A percentile compares a stretch with the other conserved stretches of the same genome.
phyloP scores from a whole-genome alignment of 64 coral and sea anemone genomes.

The Montipora cactus region DNA sequence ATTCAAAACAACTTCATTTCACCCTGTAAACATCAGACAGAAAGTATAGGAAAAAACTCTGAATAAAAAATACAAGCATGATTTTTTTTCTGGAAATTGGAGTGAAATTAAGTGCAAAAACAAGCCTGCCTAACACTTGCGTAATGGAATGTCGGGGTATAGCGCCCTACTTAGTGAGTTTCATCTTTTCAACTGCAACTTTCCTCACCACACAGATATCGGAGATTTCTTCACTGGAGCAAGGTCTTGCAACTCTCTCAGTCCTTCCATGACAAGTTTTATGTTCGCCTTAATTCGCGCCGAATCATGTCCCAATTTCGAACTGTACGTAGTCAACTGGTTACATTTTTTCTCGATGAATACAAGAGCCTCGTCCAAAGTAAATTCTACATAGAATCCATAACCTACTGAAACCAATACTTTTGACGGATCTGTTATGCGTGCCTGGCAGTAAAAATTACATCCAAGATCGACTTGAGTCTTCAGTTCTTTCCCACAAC shows the following conservation, averaged over 20 bases:
- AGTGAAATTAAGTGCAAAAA: too few species aligned
- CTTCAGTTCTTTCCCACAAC: slow-evolving; percentile 68
- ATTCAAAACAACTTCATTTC: too few species aligned
- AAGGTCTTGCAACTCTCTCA: slow-evolving; percentile 84
- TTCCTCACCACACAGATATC: not conserved
- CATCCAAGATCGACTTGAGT: slow-evolving; percentile 93
- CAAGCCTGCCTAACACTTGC: too few species aligned
- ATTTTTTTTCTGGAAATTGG: too few species aligned
- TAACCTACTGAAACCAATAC: slow-evolving; percentile 92
- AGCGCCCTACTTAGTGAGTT: not conserved
- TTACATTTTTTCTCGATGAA: slow-evolving; percentile 93
- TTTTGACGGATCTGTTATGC: slow-evolving; percentile 84
- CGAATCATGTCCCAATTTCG: slow-evolving; percentile 83
- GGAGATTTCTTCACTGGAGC: slow-evolving; percentile 11
- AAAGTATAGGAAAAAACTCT: too few species aligned
- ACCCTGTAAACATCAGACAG: too few species aligned
- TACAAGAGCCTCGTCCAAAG: slow-evolving; percentile 85
- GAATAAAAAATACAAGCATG: too few species aligned
- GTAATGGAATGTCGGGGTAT: not conserved
- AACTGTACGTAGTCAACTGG: slow-evolving; percentile 67
- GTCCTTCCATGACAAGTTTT: slow-evolving; percentile 87
- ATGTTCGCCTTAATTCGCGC: slow-evolving; percentile 96
- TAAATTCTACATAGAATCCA: slow-evolving; percentile 98
- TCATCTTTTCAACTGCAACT: not conserved
- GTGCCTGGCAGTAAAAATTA: slow-evolving; percentile 95